Percentiles rank a stretch among this genome's conserved stretches.
Conservation (phyloP, 2,113 vertebrate species). For the Labeo rohita region DNA sequence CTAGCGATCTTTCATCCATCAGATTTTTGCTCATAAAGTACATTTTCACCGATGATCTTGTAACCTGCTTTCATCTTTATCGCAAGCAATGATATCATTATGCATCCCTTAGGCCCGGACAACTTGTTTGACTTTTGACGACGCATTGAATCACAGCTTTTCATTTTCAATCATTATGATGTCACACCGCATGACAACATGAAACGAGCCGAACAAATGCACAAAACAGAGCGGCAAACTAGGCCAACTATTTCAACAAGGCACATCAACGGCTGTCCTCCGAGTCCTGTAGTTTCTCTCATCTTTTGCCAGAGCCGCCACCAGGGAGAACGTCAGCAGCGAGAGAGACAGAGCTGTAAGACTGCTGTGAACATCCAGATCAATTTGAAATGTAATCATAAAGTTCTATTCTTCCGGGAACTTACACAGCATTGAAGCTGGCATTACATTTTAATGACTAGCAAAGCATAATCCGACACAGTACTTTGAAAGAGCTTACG, state of each 20-base stretch:
- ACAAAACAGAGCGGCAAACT: not conserved
- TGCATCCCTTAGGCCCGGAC: not conserved
- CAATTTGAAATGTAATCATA: conserved; percentile 55
- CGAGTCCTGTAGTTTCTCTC: not conserved
- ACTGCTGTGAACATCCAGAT: conserved; percentile 45
- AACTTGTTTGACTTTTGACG: not conserved
- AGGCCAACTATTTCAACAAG: conserved; percentile 32
- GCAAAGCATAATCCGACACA: conserved; percentile 53
- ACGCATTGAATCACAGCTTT: not conserved
- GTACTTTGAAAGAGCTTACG: conserved; percentile 51
- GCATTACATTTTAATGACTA: conserved; percentile 59
- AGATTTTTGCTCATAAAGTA: not conserved
- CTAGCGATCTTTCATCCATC: not conserved
- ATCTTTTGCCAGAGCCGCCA: conserved; percentile 36
- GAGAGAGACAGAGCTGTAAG: conserved; percentile 18
- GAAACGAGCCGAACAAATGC: not conserved
- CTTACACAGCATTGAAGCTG: conserved; percentile 39
- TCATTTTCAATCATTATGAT: conserved; percentile 15
- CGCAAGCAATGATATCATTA: not conserved
- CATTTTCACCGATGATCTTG: not conserved
- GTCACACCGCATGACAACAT: conserved; percentile 1
- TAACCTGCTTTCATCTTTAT: not conserved
- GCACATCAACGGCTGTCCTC: not conserved
- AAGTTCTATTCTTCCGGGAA: conserved; percentile 55
- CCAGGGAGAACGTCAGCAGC: not conserved